Evolutionary conservation across 2,797 vertebrate genomes (phyloP), one percentile per base, ranked within the genome.

Genomic region (Lagorchestes hirsutus): DNA sequence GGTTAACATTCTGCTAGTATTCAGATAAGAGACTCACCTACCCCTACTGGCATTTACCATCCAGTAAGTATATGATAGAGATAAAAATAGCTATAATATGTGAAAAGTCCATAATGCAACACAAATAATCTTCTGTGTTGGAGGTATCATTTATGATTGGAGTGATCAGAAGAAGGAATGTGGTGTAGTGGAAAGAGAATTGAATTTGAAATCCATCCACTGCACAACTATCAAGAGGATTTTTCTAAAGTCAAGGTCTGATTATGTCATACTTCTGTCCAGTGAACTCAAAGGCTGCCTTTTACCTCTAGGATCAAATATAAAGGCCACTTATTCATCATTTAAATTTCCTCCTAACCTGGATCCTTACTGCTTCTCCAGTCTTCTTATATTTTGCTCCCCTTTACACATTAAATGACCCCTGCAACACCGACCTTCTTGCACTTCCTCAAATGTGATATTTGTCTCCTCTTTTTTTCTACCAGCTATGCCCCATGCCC

Each of bases 401-500:
- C 74, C 9, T 67, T 24, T 74, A 27, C 31, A 62, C 9, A 31
- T 29, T 13, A 0, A 5, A 57, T 62, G 29, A 31, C 27, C 58
- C 0, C 3, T 29, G 11, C 28, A 24, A 46, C 0, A 27, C 24
- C 50, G 74, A 10, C 40, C 74, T 27, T 82, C n/a, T 87, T 24
- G 1, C 2, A 27, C 40, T 10, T 46, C 40, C 18, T 82, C 74
- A 46, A 27, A 46, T 46, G 40, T 82, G 74, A 10, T 5, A 0
- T 22, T 46, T 3, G 1, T 46, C 74, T 87, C 24, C 22, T 27
- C 40, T 87, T 11, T 87, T 40, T 82, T 46, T 82, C 74, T 46
- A 46, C 9, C 40, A 87, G 40, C 5, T 50, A 28, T 27, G 10
- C 0, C 50, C 1, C 13, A 54, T 27, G 0, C 12, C 4, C 1